A percentile compares a stretch with the other conserved stretches of the same genome.
These are phyloP conservation scores for Leptopilina myrica DNA, from an alignment of 2,888 invertebrate genomes.

Conservation along the genomic window DNA sequence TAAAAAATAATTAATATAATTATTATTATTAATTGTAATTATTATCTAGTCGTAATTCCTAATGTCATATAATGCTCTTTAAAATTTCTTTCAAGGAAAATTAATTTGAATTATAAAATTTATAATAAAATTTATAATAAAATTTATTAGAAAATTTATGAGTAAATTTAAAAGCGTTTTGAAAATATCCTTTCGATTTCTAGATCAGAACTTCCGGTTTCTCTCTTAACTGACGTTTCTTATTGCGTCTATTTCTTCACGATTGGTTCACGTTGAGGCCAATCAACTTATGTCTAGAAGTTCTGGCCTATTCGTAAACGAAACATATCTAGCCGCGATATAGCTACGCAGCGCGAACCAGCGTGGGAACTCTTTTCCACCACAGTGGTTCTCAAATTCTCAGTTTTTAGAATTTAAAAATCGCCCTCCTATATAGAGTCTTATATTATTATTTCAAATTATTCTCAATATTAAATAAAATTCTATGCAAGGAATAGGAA, in stretches of 20 bases:
- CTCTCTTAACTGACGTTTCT: slow-evolving; percentile 41
- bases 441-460: too few relatives aligned
- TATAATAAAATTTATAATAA: too few relatives aligned
- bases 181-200: slow-evolving; percentile 46
- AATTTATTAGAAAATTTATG: too few relatives aligned
- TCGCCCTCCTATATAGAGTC: background rate
- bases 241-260: slow-evolving; percentile 36
- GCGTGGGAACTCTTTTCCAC: slow-evolving; percentile 69
- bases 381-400: slow-evolving; percentile 62
- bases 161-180: background rate
- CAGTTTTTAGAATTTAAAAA: slow-evolving; percentile 13
- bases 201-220: slow-evolving; percentile 46
- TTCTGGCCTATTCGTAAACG: slow-evolving; percentile 28
- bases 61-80: too few relatives aligned
- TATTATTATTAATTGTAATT: too few relatives aligned
- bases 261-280: slow-evolving; percentile 60
- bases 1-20: too few relatives aligned
- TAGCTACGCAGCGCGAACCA: slow-evolving; percentile 60
- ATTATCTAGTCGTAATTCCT: too few relatives aligned
- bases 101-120: too few relatives aligned
- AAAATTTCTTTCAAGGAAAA: too few relatives aligned
- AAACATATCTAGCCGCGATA: slow-evolving; percentile 62
- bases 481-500: too few relatives aligned
- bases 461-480: too few relatives aligned
- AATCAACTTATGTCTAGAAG: slow-evolving; percentile 58